Evolutionary conservation across 2,888 invertebrate species (phyloP).

Genomic region (Drosophila pullipes): DNA sequence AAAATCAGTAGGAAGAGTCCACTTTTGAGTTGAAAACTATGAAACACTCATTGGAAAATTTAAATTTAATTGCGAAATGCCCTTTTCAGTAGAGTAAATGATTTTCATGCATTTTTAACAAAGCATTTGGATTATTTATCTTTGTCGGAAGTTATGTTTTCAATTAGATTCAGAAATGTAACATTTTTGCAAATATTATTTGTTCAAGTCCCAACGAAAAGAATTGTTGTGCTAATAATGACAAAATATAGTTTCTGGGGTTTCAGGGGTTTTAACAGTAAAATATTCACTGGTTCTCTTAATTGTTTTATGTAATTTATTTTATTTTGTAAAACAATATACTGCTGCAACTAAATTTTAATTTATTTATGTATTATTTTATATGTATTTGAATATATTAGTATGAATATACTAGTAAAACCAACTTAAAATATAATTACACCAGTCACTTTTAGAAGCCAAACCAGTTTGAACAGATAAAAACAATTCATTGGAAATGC

Average conservation of each 20-base stretch:
- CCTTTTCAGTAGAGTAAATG: neutral
- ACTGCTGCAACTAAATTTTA: neutral
- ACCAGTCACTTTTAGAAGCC: too few species aligned
- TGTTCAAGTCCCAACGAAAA: neutral
- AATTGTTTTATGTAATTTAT: neutral
- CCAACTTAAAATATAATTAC: neutral
- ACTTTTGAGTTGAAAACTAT: slow-evolving; percentile 7
- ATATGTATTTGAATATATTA: neutral
- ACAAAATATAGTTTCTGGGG: neutral
- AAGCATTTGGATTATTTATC: slow-evolving; percentile 3
- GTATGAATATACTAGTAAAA: neutral
- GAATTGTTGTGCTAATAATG: neutral
- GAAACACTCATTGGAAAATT: neutral
- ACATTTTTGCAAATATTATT: neutral
- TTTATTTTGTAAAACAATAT: neutral
- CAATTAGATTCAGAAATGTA: slow-evolving; percentile 11
- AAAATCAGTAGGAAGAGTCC: neutral
- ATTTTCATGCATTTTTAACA: slow-evolving; percentile 3
- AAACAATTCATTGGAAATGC: slow-evolving; percentile 14
- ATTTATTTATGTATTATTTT: neutral
- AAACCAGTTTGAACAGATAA: slow-evolving; percentile 2
- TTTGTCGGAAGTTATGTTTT: neutral
- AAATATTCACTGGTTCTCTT: neutral
- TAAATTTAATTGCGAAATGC: neutral
- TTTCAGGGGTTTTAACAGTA: neutral